Conservation (phyloP, 2,797 vertebrate genomes). For the Macropus fuliginosus region DNA sequence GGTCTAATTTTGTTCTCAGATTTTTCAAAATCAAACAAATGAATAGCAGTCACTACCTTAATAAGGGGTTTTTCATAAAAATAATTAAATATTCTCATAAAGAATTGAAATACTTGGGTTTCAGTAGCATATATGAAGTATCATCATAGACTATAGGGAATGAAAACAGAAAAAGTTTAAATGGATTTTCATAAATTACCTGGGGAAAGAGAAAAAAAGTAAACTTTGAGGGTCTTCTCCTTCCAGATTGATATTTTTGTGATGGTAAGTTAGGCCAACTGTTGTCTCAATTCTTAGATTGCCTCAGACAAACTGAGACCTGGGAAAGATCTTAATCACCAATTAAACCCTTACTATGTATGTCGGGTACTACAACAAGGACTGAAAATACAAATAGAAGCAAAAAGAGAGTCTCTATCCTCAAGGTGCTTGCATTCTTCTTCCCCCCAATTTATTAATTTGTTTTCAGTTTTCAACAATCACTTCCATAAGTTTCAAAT, state of each 20-base stretch:
- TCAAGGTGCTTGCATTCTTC: background rate
- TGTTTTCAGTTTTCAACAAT: too few species aligned
- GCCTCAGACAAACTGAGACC: background rate
- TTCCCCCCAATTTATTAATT: too few species aligned
- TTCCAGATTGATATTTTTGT: background rate
- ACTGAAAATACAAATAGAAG: background rate
- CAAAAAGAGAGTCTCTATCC: background rate
- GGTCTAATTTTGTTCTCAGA: conserved; percentile 56
- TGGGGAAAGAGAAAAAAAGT: conserved; percentile 41
- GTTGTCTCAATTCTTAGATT: background rate
- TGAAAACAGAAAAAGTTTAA: conserved; percentile 62
- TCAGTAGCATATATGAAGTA: conserved; percentile 51
- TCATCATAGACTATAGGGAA: conserved; percentile 56
- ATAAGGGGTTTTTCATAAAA: conserved; percentile 64
- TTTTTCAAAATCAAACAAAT: conserved; percentile 62
- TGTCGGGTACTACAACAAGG: background rate
- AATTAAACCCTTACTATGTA: background rate
- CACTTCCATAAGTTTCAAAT: too few species aligned
- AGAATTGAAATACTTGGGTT: conserved; percentile 51
- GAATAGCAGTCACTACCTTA: conserved; percentile 68
- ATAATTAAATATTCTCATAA: conserved; percentile 68
- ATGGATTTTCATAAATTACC: conserved; percentile 70
- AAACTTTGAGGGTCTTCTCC: background rate
- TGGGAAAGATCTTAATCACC: background rate
- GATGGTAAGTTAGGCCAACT: background rate